These are phyloP conservation scores for Petrocephalus zakoni DNA, from an alignment of 2,113 vertebrate species.

Conservation along the genomic window DNA sequence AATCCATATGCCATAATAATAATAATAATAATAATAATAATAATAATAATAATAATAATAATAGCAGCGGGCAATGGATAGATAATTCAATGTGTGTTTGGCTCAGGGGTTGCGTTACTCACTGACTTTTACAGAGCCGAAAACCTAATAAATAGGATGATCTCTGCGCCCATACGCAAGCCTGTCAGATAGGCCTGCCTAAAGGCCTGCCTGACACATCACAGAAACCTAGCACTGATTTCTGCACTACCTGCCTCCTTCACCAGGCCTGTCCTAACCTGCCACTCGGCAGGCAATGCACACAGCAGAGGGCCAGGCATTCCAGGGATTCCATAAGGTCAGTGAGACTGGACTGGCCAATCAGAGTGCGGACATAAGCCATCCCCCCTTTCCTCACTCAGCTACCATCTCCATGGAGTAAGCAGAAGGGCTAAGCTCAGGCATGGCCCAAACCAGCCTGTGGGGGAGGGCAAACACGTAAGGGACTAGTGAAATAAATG, in stretches of 20 bases:
- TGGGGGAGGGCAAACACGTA: slow-evolving; percentile 11
- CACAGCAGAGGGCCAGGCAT: slow-evolving; percentile 58
- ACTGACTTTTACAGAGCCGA: background rate
- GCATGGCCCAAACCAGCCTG: background rate
- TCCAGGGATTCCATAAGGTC: slow-evolving; percentile 62
- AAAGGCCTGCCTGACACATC: background rate
- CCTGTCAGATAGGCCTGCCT: background rate
- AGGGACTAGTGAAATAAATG: background rate
- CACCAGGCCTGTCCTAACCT: slow-evolving; percentile 61
- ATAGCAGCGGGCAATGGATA: background rate
- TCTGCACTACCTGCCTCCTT: slow-evolving; percentile 22
- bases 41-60: no score
- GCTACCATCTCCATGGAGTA: background rate
- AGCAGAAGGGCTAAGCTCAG: background rate
- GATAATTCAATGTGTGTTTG: background rate
- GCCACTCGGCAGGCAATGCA: slow-evolving; percentile 59
- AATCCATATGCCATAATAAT: no score
- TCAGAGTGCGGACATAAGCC: slow-evolving; percentile 51
- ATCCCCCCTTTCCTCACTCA: background rate
- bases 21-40: no score
- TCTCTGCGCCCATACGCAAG: background rate
- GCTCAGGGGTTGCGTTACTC: background rate
- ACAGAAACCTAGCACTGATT: background rate
- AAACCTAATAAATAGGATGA: background rate
- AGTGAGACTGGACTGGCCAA: slow-evolving; percentile 61